These are phyloP conservation scores for Proteles cristata DNA, from an alignment of 2,113 vertebrate species.

Conservation along the genomic window DNA sequence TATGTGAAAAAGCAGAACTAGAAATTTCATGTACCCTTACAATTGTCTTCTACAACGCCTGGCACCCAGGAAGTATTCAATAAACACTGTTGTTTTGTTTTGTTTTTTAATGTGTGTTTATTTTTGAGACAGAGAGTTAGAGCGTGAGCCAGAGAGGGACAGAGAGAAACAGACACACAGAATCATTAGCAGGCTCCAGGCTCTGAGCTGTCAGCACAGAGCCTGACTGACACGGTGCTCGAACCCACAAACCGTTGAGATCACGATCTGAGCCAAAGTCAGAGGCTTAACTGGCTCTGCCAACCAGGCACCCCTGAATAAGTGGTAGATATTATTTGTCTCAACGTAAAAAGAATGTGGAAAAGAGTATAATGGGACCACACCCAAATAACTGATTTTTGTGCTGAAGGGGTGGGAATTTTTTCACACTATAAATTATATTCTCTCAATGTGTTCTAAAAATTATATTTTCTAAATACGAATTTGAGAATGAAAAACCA, in stretches of 20 bases:
- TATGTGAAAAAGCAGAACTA: constrained; percentile 13
- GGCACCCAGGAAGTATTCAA: not conserved
- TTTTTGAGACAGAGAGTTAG: no score
- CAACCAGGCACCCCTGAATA: not conserved
- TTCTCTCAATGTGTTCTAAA: not conserved
- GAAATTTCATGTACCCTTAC: not conserved
- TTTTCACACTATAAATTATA: not conserved
- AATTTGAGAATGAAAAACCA: not conserved
- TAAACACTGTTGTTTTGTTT: no score
- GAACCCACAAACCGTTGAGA: no score
- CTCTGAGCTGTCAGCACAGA: no score
- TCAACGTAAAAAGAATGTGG: not conserved
- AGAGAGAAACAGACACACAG: no score
- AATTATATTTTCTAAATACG: not conserved
- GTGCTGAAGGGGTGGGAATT: not conserved
- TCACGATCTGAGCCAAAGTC: no score
- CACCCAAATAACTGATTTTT: not conserved
- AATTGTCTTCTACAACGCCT: not conserved
- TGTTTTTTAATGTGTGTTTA: no score
- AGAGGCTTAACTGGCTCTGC: no score
- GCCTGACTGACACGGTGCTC: no score
- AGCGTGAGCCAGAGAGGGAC: no score
- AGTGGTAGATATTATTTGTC: not conserved
- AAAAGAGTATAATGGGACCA: not conserved
- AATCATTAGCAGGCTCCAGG: no score